Conservation (phyloP, 2,113 vertebrate genomes). For the Prunella fulvescens region DNA sequence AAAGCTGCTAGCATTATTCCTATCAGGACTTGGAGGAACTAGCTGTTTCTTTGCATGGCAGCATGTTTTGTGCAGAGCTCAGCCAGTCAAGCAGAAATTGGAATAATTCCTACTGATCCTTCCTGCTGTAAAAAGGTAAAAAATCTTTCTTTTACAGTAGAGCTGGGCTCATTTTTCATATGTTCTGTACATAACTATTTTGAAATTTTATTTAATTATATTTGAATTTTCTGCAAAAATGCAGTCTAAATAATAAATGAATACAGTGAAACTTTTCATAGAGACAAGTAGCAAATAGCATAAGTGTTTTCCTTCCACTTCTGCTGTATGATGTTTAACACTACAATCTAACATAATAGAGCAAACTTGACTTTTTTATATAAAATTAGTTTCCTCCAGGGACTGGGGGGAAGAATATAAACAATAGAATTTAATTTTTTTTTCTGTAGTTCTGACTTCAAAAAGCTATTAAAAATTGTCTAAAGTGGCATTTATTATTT, state of each 20-base stretch:
- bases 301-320: not conserved
- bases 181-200: not conserved
- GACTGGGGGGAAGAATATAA: rapidly evolving
- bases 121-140: not conserved
- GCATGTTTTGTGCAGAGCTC: not conserved
- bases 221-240: not conserved
- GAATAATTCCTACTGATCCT: not conserved
- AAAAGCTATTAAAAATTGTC: not conserved
- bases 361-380: not conserved
- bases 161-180: not conserved
- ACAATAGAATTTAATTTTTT: not conserved
- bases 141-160: not conserved
- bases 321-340: not conserved
- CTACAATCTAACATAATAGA: not conserved
- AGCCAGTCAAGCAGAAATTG: not conserved
- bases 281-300: not conserved
- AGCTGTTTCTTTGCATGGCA: not conserved
- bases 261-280: not conserved
- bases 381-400: not conserved
- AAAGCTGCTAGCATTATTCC: not conserved
- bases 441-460: not conserved
- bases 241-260: not conserved
- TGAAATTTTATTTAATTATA: not conserved
- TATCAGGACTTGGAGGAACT: not conserved
- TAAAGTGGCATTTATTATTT: not conserved